Conservation (phyloP, 2,113 vertebrate genomes). For the Pholis gunnellus region DNA sequence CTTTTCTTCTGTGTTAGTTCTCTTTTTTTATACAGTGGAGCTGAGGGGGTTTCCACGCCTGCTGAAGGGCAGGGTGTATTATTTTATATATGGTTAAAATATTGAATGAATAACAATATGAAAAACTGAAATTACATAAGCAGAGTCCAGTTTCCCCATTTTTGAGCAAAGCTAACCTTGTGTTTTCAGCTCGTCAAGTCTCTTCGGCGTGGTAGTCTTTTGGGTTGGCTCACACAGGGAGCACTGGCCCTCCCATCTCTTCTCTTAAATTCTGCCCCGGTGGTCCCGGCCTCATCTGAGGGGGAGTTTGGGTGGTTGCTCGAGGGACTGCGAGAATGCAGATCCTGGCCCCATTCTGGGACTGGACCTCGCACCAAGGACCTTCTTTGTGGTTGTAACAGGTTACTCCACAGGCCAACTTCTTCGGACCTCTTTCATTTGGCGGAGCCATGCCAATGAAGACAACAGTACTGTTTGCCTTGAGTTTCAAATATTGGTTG, state of each 20-base stretch:
- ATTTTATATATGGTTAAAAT: neutral
- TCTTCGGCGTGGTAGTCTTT: neutral
- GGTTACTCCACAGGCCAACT: slow-evolving; percentile 1
- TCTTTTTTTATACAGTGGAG: neutral
- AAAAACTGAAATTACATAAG: neutral
- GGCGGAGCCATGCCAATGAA: neutral
- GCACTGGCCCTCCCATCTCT: neutral
- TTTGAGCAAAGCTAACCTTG: neutral
- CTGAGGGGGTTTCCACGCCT: neutral
- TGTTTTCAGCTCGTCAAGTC: neutral
- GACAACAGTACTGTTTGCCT: neutral
- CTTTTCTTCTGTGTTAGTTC: neutral
- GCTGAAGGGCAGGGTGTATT: neutral
- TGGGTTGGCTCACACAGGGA: neutral
- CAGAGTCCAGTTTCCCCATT: neutral
- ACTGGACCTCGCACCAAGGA: slow-evolving; percentile 17
- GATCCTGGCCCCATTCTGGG: neutral
- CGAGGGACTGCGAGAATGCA: neutral
- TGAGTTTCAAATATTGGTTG: slow-evolving; percentile 2
- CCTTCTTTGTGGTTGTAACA: slow-evolving; percentile 1
- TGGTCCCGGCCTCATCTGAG: neutral
- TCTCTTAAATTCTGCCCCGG: neutral
- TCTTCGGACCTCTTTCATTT: neutral
- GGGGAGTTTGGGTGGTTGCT: too few species aligned
- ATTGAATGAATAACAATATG: too few species aligned